Evolutionary conservation across 2,113 vertebrate species (phyloP), one percentile per base, ranked within the genome.

Genomic region (Tachuris rubrigastra): DNA sequence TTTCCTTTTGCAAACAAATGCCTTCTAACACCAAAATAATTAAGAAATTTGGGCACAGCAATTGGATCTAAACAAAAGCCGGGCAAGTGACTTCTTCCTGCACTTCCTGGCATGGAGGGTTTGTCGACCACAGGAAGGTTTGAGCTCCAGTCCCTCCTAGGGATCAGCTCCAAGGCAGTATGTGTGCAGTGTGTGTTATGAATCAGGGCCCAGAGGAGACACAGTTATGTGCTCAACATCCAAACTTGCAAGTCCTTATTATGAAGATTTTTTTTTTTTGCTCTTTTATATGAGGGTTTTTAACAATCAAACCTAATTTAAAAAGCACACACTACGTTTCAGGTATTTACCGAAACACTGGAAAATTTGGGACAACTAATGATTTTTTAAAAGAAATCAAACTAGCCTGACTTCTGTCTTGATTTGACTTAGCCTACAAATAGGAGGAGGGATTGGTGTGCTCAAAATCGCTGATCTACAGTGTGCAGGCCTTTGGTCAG

Each of bases 101-200:
- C n/a, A 13, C 13, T 27, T 90, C 50, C 33, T 68, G 63, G n/a
- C 22, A 9, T 6, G 22, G 17, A 16, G n/a, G 7, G n/a, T 12
- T 42, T 41, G 2, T 12, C 6, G 0, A 18, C 9, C 44, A 53
- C 18, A 33, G 41, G 25, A 17, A 84, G 47, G 33, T 44, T 77
- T 75, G 8, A 82, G 12, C 68, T 69, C 16, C 0, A 1, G 18
- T 44, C 19, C 11, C 24, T 90, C 10, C 27, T 17, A 2, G 8
- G 49, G 39, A 73, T 22, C 28, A 55, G 62, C 62, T 87, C 35
- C 47, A 19, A 5, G 53, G 41, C 33, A 56, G 8, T 49, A 6
- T 0, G 0, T 46, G 78, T 44, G 20, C 44, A 66, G 89, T 31
- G 5, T 60, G 80, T 39, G 11, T 24, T 13, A 1, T 2, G 75